These are phyloP conservation scores for Brachyhypopomus occidentalis DNA, from an alignment of 2,113 vertebrate species.

Conservation along the genomic window DNA sequence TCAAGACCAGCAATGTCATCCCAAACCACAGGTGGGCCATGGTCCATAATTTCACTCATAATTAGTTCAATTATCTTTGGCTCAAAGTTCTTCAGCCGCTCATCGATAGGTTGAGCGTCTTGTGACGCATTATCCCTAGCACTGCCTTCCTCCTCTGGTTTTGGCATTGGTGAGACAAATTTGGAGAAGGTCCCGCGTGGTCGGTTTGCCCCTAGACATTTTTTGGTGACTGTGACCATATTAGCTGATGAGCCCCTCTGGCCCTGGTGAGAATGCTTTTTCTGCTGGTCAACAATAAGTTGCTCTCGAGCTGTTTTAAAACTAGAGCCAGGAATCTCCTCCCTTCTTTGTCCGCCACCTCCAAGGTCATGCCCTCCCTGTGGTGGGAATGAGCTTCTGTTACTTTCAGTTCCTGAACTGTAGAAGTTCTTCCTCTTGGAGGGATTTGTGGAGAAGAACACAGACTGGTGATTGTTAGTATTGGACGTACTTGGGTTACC, in stretches of 20 bases:
- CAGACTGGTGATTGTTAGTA: slow-evolving; percentile 59
- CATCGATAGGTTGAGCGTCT: slow-evolving; percentile 74
- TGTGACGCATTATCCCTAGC: slow-evolving; percentile 19
- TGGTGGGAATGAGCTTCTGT: slow-evolving; percentile 49
- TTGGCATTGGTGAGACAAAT: slow-evolving; percentile 87
- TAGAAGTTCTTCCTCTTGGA: slow-evolving; percentile 71
- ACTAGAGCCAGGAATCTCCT: slow-evolving; percentile 62
- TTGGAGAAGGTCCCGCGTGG: slow-evolving; percentile 86
- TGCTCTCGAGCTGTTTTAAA: slow-evolving; percentile 93
- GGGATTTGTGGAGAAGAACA: slow-evolving; percentile 63
- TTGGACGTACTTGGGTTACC: slow-evolving; percentile 15
- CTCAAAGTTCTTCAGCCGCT: slow-evolving; percentile 88
- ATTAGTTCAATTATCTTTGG: slow-evolving; percentile 95
- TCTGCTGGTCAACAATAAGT: slow-evolving; percentile 85
- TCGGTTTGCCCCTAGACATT: slow-evolving; percentile 87
- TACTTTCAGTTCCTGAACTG: slow-evolving; percentile 60
- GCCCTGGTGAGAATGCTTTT: slow-evolving; percentile 76
- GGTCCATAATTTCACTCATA: slow-evolving; percentile 96
- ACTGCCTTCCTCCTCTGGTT: slow-evolving; percentile 74
- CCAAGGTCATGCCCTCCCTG: slow-evolving; percentile 48
- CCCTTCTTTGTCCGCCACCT: slow-evolving; percentile 55
- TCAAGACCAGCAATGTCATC: slow-evolving; percentile 95
- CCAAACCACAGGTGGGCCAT: slow-evolving; percentile 88
- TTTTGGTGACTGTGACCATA: slow-evolving; percentile 75
- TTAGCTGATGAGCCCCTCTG: slow-evolving; percentile 62